phyloP scores from a whole-genome alignment of 2,797 vertebrate genomes.

The Morus bassanus region DNA sequence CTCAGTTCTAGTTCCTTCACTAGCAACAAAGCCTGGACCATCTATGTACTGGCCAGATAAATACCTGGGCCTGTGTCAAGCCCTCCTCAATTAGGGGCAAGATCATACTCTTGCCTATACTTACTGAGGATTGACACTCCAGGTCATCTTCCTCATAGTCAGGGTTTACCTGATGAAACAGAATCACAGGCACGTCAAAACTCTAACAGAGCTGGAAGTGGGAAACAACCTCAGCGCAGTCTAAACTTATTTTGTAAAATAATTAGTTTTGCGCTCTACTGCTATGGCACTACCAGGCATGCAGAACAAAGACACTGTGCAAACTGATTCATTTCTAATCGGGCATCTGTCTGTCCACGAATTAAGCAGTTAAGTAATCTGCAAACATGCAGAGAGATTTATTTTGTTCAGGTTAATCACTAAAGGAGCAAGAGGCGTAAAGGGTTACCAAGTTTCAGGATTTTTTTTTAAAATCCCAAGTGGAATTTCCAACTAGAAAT shows the following conservation, averaged over 20 bases:
- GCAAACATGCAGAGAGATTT: not conserved
- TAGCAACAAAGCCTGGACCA: not conserved
- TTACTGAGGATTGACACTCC: constrained; percentile 82
- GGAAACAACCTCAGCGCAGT: not conserved
- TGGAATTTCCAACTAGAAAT: not conserved
- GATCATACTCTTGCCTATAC: constrained; percentile 72
- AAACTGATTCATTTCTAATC: not conserved
- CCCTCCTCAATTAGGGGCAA: constrained; percentile 54
- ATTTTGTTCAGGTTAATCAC: not conserved
- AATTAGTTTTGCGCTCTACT: not conserved
- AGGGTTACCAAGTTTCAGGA: not conserved
- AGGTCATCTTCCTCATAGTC: constrained; percentile 84
- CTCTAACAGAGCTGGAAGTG: constrained; percentile 13
- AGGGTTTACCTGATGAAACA: constrained; percentile 83
- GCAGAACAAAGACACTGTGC: not conserved
- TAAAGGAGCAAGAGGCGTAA: not conserved
- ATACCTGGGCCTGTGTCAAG: constrained; percentile 11
- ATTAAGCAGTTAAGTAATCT: not conserved
- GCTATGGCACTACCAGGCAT: not conserved
- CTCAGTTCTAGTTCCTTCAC: not conserved
- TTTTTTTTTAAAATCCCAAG: not conserved
- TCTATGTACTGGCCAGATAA: not conserved
- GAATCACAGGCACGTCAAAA: constrained; percentile 78
- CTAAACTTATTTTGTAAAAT: not conserved
- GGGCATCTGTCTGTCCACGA: not conserved